Percentiles rank a stretch among this genome's conserved stretches.
These are phyloP conservation scores for Sturnus vulgaris DNA, from an alignment of 2,113 vertebrate species.

Conservation along the genomic window DNA sequence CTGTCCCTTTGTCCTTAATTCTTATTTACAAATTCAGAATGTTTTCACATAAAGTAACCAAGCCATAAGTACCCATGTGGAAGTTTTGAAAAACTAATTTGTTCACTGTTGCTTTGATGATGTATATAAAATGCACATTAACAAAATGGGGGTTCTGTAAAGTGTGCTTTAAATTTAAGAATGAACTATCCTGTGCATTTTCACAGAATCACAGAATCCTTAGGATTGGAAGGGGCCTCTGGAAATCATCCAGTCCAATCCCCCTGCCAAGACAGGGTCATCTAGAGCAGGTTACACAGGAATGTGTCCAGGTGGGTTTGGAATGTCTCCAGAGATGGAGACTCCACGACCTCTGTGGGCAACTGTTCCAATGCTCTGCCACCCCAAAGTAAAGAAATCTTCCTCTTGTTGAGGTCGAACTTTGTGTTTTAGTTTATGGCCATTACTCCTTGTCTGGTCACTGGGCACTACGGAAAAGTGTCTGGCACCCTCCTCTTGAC, in stretches of 20 bases:
- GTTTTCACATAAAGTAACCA: not conserved
- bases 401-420: not conserved
- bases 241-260: not conserved
- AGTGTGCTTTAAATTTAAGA: not conserved
- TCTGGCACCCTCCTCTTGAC: not conserved
- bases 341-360: not conserved
- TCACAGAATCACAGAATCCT: not conserved
- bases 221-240: not conserved
- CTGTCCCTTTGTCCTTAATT: not conserved
- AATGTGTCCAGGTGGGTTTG: not conserved
- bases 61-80: not conserved
- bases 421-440: not conserved
- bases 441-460: not conserved
- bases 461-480: not conserved
- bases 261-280: not conserved
- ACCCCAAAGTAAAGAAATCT: not conserved
- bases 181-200: not conserved
- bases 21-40: not conserved
- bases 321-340: not conserved
- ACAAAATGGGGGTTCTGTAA: not conserved
- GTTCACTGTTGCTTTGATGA: not conserved
- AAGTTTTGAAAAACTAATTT: not conserved
- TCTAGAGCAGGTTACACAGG: not conserved
- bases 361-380: not conserved
- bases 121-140: not conserved